Percentiles rank a stretch among this genome's conserved stretches.
These are phyloP conservation scores for Epinotia brunnichana DNA, from an alignment of 2,888 invertebrate species.

Conservation along the genomic window DNA sequence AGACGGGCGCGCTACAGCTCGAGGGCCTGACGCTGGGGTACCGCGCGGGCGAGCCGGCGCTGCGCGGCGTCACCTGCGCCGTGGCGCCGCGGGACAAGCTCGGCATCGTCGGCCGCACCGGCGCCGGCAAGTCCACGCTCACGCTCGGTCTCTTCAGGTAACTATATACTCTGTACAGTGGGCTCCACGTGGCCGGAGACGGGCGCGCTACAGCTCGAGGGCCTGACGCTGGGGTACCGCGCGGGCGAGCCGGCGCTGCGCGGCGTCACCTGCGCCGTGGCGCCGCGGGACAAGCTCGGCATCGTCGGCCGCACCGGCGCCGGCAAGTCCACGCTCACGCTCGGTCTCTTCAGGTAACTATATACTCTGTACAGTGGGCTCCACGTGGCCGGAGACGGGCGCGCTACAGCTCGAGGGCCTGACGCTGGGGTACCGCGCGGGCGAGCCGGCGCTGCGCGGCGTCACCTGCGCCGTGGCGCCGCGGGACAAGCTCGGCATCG, in stretches of 20 bases:
- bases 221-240: conserved; percentile 93
- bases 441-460: too few species aligned
- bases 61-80: conserved; percentile 90
- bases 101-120: conserved; percentile 95
- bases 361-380: too few species aligned
- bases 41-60: conserved; percentile 93
- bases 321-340: conserved; percentile 90
- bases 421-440: too few species aligned
- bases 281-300: conserved; percentile 94
- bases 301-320: conserved; percentile 96
- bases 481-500: conserved; percentile 95
- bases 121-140: conserved; percentile 94
- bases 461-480: conserved; percentile 86
- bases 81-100: conserved; percentile 94
- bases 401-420: too few species aligned
- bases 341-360: too few species aligned
- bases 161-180: too few species aligned
- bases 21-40: conserved; percentile 93
- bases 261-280: conserved; percentile 89
- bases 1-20: conserved; percentile 90
- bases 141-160: too few species aligned
- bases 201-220: conserved; percentile 91
- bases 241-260: conserved; percentile 94
- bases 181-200: conserved; percentile 88
- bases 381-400: too few species aligned